phyloP scores from a whole-genome alignment of 1,140 invertebrate genomes.

The Lanistes nyassanus region DNA sequence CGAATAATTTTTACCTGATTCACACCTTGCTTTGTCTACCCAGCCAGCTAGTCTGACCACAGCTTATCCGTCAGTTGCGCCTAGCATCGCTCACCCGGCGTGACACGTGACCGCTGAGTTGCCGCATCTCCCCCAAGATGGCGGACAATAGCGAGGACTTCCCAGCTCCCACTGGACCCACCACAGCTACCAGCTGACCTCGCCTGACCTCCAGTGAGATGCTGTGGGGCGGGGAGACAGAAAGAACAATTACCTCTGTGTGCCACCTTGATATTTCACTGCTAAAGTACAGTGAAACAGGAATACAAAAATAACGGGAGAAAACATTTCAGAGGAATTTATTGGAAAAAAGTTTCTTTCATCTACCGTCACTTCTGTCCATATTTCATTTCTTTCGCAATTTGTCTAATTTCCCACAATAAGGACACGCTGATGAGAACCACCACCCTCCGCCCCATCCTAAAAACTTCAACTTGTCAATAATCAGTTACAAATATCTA shows the following conservation, averaged over 20 bases:
- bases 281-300: background rate
- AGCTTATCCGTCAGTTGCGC: no score
- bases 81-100: slow-evolving; percentile 67
- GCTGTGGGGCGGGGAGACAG: slow-evolving; percentile 34
- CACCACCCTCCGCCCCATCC: no score
- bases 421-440: no score
- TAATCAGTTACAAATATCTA: no score
- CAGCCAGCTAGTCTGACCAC: no score
- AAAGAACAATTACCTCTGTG: no score
- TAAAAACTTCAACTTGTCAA: no score
- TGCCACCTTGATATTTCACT: background rate
- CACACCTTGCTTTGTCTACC: no score
- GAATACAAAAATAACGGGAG: background rate
- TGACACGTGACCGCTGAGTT: slow-evolving; percentile 74
- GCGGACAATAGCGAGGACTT: slow-evolving; percentile 77
- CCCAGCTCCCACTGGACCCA: slow-evolving; percentile 76
- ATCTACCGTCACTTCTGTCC: background rate
- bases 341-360: background rate
- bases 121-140: slow-evolving; percentile 69
- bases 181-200: slow-evolving; percentile 62
- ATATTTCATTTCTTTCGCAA: background rate
- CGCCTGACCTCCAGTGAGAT: slow-evolving; percentile 52
- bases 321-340: background rate
- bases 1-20: no score
- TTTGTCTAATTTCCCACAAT: no score